These are phyloP conservation scores for Distichodus sexfasciatus DNA, from an alignment of 2,797 vertebrate genomes.

Conservation along the genomic window DNA sequence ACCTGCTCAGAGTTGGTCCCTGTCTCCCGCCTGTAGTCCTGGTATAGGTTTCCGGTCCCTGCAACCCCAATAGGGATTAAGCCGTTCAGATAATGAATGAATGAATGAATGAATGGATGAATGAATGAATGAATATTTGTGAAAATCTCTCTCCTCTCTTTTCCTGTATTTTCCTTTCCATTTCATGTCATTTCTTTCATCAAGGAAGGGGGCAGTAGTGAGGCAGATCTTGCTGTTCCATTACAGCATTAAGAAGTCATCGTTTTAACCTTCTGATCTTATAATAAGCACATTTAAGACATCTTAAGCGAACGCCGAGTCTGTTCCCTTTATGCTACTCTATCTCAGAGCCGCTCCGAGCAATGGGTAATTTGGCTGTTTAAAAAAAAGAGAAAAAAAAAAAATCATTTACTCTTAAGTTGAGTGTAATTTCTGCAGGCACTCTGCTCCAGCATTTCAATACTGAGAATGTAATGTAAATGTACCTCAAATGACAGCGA, in stretches of 20 bases:
- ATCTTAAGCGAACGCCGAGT: not conserved
- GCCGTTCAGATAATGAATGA: no score
- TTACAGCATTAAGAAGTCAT: not conserved
- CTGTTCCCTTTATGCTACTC: not conserved
- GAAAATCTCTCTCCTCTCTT: no score
- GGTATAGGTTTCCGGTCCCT: no score
- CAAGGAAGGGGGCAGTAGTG: not conserved
- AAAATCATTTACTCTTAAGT: constrained; percentile 32
- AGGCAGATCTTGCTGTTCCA: not conserved
- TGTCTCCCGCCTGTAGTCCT: no score
- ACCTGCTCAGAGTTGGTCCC: no score
- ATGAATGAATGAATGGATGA: no score
- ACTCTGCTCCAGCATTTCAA: constrained; percentile 36
- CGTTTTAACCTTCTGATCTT: constrained; percentile 1
- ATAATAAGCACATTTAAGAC: not conserved
- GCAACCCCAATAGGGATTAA: no score
- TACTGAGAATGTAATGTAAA: constrained; percentile 40
- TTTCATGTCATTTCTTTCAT: not conserved
- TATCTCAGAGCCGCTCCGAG: not conserved
- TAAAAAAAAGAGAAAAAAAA: no score
- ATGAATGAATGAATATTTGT: no score
- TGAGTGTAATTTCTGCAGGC: constrained; percentile 19
- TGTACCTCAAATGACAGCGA: constrained; percentile 44
- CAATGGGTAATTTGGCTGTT: constrained; percentile 15
- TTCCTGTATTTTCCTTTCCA: not conserved